These are phyloP conservation scores for Athene cunicularia DNA, from an alignment of 2,113 vertebrate genomes.

Conservation along the genomic window DNA sequence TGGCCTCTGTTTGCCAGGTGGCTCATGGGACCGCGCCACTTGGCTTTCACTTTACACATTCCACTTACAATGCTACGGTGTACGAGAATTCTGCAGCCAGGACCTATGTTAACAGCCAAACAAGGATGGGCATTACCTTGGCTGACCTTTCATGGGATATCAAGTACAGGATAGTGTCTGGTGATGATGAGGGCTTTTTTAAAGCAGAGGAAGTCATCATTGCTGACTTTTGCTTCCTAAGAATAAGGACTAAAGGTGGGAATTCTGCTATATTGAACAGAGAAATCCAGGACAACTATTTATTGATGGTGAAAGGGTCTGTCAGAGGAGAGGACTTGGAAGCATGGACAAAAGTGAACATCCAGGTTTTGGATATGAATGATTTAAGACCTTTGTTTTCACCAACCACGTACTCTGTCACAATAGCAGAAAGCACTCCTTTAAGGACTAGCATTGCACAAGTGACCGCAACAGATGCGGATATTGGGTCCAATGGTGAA, in stretches of 20 bases:
- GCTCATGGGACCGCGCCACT: slow-evolving; percentile 70
- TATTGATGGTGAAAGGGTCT: slow-evolving; percentile 92
- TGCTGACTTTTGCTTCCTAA: slow-evolving; percentile 96
- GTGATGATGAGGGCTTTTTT: slow-evolving; percentile 97
- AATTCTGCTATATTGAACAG: slow-evolving; percentile 96
- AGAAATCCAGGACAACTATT: slow-evolving; percentile 96
- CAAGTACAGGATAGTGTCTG: slow-evolving; percentile 94
- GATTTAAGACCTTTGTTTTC: slow-evolving; percentile 98
- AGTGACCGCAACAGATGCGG: slow-evolving; percentile 97
- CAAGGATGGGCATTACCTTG: slow-evolving; percentile 91
- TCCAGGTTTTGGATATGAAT: slow-evolving; percentile 98
- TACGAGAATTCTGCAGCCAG: slow-evolving; percentile 96
- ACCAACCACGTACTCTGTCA: slow-evolving; percentile 96
- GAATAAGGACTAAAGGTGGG: slow-evolving; percentile 97
- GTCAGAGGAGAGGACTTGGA: slow-evolving; percentile 93
- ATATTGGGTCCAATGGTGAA: slow-evolving; percentile 96
- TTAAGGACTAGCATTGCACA: slow-evolving; percentile 96
- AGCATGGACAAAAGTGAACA: slow-evolving; percentile 94
- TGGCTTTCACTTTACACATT: slow-evolving; percentile 89
- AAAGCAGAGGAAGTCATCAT: slow-evolving; percentile 94
- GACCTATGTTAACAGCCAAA: slow-evolving; percentile 92
- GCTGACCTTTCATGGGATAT: slow-evolving; percentile 91
- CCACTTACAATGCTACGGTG: slow-evolving; percentile 90
- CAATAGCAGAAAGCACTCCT: slow-evolving; percentile 92
- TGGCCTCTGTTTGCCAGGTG: slow-evolving; percentile 77